These are phyloP conservation scores for Axinella damicornis DNA, from an alignment of 37 sponge, comb jelly and placozoan species.

Conservation along the genomic window DNA sequence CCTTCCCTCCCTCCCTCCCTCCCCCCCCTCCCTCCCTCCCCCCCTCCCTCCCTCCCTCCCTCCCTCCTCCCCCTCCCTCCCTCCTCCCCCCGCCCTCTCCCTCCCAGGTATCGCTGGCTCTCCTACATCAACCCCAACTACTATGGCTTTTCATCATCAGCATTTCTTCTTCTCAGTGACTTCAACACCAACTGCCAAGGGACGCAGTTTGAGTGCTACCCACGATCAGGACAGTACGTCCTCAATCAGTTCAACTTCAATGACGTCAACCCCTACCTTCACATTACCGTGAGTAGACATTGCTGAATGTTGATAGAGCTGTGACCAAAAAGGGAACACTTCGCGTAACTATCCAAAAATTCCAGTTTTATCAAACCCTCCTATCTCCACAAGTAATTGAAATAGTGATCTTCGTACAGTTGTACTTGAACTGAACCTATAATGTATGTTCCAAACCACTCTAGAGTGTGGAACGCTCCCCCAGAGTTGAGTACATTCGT, in stretches of 20 bases:
- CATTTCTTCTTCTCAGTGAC: slow-evolving; percentile 52
- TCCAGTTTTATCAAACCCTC: no score
- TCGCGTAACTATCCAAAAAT: no score
- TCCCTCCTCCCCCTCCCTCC: not conserved
- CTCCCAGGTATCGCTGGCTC: slow-evolving; percentile 72
- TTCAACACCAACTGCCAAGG: slow-evolving; percentile 50
- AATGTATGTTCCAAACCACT: no score
- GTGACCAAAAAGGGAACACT: no score
- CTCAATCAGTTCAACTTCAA: slow-evolving; percentile 70
- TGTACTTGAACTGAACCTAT: no score
- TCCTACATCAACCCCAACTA: slow-evolving; percentile 92
- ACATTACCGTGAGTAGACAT: slow-evolving; percentile 53
- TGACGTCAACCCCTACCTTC: slow-evolving; percentile 71
- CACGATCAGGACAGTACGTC: slow-evolving; percentile 53
- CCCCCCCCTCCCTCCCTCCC: not conserved
- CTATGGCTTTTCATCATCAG: slow-evolving; percentile 81
- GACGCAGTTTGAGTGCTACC: slow-evolving; percentile 78
- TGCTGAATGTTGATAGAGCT: not conserved
- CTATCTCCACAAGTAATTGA: no score
- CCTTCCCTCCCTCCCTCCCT: not conserved
- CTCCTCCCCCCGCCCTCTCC: not conserved
- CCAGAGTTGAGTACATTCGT: no score
- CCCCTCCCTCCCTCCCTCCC: not conserved
- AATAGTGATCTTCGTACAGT: no score
- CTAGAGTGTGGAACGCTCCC: no score